Conservation (phyloP, 2,888 invertebrate genomes). For the Acanthoscelides obtectus region DNA sequence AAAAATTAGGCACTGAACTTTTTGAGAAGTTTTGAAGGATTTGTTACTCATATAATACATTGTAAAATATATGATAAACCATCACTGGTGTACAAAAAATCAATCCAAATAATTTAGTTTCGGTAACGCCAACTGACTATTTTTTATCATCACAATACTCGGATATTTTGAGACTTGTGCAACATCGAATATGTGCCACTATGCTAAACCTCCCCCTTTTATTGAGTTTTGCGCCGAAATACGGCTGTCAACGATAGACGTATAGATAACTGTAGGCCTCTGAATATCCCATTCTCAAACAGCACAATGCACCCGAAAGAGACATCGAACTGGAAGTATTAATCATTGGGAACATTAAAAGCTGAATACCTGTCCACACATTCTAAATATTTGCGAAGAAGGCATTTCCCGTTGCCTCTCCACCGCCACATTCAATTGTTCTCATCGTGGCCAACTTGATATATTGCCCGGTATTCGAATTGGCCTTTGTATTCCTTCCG, state of each 20-base stretch:
- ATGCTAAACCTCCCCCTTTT: too few species aligned
- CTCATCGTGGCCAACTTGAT: slow-evolving; percentile 19
- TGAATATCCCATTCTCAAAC: slow-evolving; percentile 11
- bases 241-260: not conserved
- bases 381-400: slow-evolving; percentile 33
- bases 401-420: slow-evolving; percentile 26
- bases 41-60: too few species aligned
- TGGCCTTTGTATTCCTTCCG: slow-evolving; percentile 4
- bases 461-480: slow-evolving; percentile 11
- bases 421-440: slow-evolving; percentile 27
- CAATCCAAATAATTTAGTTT: too few species aligned
- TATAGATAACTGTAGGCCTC: not conserved
- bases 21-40: too few species aligned
- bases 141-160: too few species aligned
- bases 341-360: slow-evolving; percentile 27
- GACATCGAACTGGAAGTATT: slow-evolving; percentile 23
- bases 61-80: too few species aligned
- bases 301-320: slow-evolving; percentile 2
- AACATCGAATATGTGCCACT: too few species aligned
- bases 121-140: too few species aligned
- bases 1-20: too few species aligned
- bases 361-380: slow-evolving; percentile 34
- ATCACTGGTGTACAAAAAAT: too few species aligned
- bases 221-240: too few species aligned
- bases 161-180: too few species aligned